These are phyloP conservation scores for Podarcis cretensis DNA, from an alignment of 2,113 vertebrate species.

Conservation along the genomic window DNA sequence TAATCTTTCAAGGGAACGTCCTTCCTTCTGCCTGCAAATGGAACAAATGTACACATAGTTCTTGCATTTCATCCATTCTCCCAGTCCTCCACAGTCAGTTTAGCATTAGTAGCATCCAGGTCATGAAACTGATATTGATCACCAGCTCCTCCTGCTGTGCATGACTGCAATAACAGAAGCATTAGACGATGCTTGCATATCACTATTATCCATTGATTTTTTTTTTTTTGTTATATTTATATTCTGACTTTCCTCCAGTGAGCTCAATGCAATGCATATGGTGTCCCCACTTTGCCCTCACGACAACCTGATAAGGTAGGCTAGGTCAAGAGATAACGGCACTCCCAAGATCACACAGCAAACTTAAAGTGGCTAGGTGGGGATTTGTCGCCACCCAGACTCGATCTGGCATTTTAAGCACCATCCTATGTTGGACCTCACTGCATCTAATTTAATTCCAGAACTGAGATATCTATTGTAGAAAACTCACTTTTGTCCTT, in stretches of 20 bases:
- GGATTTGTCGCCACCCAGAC: too few relatives aligned
- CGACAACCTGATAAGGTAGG: neutral
- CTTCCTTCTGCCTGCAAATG: neutral
- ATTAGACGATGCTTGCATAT: neutral
- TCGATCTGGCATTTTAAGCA: neutral
- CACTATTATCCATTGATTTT: neutral
- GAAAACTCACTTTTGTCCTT: neutral
- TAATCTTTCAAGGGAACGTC: constrained; percentile 1
- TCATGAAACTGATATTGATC: neutral
- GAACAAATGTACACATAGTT: neutral
- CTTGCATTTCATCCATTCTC: neutral
- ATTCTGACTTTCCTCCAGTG: neutral
- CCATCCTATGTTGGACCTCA: neutral
- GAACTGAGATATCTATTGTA: neutral
- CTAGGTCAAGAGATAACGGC: neutral
- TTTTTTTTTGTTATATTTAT: neutral
- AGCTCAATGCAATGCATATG: neutral
- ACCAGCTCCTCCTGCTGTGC: constrained; percentile 32
- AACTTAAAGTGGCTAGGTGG: neutral
- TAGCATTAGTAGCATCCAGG: neutral
- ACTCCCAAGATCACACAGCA: neutral
- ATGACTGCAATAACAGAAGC: constrained; percentile 9
- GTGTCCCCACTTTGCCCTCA: neutral
- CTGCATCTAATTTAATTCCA: neutral
- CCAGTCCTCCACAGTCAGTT: neutral